Percentiles rank a stretch among this genome's conserved stretches.
Conservation (phyloP, 2,888 invertebrate genomes). For the Amorpha juglandis region DNA sequence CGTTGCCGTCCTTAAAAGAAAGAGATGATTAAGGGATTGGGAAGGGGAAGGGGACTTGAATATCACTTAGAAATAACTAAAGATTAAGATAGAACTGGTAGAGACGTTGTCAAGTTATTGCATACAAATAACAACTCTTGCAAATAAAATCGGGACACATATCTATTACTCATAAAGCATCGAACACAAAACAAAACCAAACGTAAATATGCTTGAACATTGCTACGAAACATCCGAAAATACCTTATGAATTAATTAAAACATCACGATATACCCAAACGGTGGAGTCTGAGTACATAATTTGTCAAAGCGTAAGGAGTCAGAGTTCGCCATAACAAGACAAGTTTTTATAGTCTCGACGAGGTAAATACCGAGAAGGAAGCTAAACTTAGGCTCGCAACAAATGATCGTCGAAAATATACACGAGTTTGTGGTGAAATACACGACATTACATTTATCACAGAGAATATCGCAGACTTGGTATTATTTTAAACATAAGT, state of each 20-base stretch:
- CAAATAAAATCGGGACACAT: too few species aligned
- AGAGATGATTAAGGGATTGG: too few species aligned
- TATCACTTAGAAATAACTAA: too few species aligned
- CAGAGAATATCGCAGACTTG: neutral
- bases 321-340: conserved; percentile 41
- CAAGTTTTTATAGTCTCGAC: conserved; percentile 38
- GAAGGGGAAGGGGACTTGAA: too few species aligned
- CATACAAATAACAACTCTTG: too few species aligned
- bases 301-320: conserved; percentile 42
- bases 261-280: neutral
- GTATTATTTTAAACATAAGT: neutral
- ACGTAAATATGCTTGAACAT: neutral
- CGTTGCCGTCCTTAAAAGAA: too few species aligned
- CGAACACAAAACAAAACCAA: neutral
- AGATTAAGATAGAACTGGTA: too few species aligned
- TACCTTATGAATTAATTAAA: conserved; percentile 7
- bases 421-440: neutral
- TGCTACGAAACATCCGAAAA: conserved; percentile 10
- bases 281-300: neutral
- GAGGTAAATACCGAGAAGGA: conserved; percentile 34
- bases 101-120: too few species aligned
- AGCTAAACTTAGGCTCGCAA: conserved; percentile 4
- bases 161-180: too few species aligned
- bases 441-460: neutral
- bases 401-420: neutral